These are phyloP conservation scores for Tamias sibiricus DNA, from an alignment of 2,113 vertebrate species.

Conservation along the genomic window DNA sequence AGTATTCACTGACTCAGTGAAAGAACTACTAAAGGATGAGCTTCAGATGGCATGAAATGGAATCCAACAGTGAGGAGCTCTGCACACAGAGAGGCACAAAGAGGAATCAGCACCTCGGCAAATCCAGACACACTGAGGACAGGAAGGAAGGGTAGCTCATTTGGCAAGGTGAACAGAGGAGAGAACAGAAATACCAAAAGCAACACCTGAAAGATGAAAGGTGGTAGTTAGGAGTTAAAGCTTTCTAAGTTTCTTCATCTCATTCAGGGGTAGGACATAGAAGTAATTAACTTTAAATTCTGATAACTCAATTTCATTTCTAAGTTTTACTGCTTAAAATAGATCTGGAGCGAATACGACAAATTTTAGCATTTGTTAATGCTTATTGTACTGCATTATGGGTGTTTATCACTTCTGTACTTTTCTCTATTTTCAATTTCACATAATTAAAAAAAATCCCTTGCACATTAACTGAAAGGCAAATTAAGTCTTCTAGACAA, in stretches of 20 bases:
- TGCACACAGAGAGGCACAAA: fast-evolving
- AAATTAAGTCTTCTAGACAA: conserved; percentile 76
- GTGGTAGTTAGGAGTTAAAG: neutral
- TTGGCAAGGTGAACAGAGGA: neutral
- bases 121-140: neutral
- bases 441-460: conserved; percentile 67
- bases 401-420: conserved; percentile 50
- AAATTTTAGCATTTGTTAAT: conserved; percentile 61
- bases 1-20: neutral
- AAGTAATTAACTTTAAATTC: conserved; percentile 63
- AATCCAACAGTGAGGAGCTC: neutral
- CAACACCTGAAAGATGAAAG: neutral
- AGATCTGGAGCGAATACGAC: conserved; percentile 54
- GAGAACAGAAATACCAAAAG: neutral
- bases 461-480: conserved; percentile 73
- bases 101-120: neutral
- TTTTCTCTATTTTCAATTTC: conserved; percentile 57
- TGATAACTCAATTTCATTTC: conserved; percentile 65
- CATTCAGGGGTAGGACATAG: neutral
- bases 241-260: neutral
- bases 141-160: neutral
- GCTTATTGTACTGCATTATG: conserved; percentile 32
- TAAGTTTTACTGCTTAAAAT: conserved; percentile 65
- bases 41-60: neutral
- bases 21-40: neutral